phyloP scores from a whole-genome alignment of 2,113 vertebrate species.

The Amphiprion ocellaris region DNA sequence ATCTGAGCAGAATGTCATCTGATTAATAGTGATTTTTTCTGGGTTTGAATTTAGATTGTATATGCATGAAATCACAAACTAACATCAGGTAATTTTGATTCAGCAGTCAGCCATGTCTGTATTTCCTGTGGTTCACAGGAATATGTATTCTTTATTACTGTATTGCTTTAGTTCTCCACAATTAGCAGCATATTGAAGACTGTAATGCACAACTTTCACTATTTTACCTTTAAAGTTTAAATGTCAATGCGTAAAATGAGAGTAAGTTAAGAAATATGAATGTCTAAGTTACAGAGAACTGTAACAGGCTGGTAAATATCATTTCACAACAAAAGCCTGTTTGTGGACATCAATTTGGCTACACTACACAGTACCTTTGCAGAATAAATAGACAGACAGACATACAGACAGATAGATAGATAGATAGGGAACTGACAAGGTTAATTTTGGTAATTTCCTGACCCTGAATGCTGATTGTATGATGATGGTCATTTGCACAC shows the following conservation, averaged over 20 bases:
- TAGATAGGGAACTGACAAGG: background rate
- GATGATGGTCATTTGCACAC: constrained; percentile 7
- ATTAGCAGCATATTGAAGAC: background rate
- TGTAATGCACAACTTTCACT: constrained; percentile 1
- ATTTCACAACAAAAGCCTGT: too few relatives aligned
- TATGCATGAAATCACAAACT: constrained; percentile 22
- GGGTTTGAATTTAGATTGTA: constrained; percentile 22
- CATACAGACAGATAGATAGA: background rate
- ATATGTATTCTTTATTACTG: constrained; percentile 24
- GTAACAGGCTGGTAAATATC: too few relatives aligned
- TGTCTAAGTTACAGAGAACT: too few relatives aligned
- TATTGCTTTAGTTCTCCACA: constrained; percentile 18
- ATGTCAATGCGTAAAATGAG: background rate
- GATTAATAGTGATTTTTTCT: constrained; percentile 38
- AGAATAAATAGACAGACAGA: constrained; percentile 1
- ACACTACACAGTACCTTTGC: too few relatives aligned
- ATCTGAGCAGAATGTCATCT: constrained; percentile 33
- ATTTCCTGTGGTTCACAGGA: constrained; percentile 9
- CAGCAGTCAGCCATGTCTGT: constrained; percentile 15
- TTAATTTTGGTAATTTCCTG: too few relatives aligned
- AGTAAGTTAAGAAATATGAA: background rate
- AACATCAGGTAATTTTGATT: constrained; percentile 29
- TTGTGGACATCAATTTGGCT: too few relatives aligned
- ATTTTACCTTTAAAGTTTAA: background rate
- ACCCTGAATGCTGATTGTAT: too few relatives aligned